Evolutionary conservation across 2,888 invertebrate species (phyloP), one percentile per base, ranked within the genome.

Genomic region (Eupithecia subumbrata): DNA sequence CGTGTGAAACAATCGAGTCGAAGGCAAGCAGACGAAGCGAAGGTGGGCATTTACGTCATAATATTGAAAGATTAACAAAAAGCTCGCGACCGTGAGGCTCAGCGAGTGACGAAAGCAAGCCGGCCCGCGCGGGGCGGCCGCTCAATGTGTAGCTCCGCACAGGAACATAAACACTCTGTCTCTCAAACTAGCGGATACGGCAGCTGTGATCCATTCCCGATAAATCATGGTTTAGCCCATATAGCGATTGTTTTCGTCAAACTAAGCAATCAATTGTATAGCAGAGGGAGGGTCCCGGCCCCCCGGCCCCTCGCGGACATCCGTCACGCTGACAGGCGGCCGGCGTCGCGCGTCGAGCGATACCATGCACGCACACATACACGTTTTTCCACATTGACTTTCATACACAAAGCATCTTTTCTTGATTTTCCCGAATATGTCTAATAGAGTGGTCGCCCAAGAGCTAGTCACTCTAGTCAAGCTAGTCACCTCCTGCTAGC

Each of bases 1-100:
- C 68, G 30, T 48, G 43, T 30, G 30, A 22, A 72, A 52, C 48
- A 25, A 60, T 43, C 30, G 14, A 45, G 25, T 34, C 69, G 56
- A 70, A 73, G 40, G 71, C 71, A 74, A 71, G 56, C 73, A 34
- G 48, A 64, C 60, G 48, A 22, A 30, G 45, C 22, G 73, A 52
- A 71, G 67, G 76, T 71, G 73, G 34, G 45, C 74, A 30, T 14
- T 68, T 40, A 37, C 76, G 76, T 76, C 74, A 74, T 71, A 70
- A n/a, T 43, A 72, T 40, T 60, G 70, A 72, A 45, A 74, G 67
- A 71, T 45, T 63, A 40, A 56, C 45, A 22, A 66, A 76, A 76
- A 69, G 66, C 30, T 64, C 63, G 45, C 34, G 45, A 68, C 60
- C 37, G 64, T 25, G 71, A 45, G 73, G 67, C 60, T 56, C 43